phyloP scores from a whole-genome alignment of 2,888 invertebrate genomes.

The Alentia gelatinosa region DNA sequence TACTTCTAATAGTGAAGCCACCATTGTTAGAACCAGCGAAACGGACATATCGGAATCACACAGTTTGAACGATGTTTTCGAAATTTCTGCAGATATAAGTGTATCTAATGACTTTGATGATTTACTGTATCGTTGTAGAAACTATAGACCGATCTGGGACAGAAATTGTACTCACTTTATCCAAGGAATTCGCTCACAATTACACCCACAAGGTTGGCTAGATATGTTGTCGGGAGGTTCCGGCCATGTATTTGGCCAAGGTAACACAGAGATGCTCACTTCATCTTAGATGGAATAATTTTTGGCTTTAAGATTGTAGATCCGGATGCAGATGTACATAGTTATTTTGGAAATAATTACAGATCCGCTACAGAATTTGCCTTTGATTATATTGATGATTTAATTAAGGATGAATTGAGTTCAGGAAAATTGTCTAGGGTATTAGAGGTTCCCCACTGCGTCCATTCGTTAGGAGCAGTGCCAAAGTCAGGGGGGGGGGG shows the following conservation, averaged over 20 bases:
- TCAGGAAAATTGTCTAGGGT: background rate
- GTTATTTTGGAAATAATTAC: background rate
- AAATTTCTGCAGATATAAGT: too few species aligned
- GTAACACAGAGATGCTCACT: too few species aligned
- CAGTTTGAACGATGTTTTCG: too few species aligned
- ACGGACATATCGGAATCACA: too few species aligned
- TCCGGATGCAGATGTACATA: background rate
- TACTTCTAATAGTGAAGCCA: too few species aligned
- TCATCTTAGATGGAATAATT: too few species aligned
- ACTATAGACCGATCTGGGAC: too few species aligned
- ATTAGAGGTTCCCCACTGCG: background rate
- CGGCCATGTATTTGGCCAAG: too few species aligned
- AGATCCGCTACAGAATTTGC: background rate
- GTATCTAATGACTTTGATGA: too few species aligned
- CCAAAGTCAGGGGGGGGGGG: background rate
- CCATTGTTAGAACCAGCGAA: too few species aligned
- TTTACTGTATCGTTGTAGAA: too few species aligned
- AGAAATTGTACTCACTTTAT: background rate
- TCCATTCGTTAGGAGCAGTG: background rate
- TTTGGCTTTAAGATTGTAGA: too few species aligned
- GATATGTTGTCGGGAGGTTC: background rate
- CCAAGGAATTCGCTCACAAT: background rate
- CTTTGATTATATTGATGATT: background rate
- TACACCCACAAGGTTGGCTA: background rate
- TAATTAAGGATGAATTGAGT: background rate